Evolutionary conservation across 2,113 vertebrate species (phyloP).

Genomic region (Platysteira castanea): DNA sequence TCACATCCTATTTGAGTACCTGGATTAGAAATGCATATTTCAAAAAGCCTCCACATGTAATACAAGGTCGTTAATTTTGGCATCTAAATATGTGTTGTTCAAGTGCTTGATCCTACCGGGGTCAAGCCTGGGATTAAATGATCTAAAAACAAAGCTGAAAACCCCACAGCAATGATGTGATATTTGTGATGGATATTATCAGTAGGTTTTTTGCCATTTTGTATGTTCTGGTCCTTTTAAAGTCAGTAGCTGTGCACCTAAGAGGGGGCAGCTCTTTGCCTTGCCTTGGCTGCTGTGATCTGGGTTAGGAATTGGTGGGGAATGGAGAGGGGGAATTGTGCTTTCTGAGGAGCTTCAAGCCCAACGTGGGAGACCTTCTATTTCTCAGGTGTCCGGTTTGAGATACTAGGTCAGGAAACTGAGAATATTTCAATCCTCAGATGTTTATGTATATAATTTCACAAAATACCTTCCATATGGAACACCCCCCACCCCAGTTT

Average conservation of each 20-base stretch:
- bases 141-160: neutral
- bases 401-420: neutral
- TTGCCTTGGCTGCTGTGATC: neutral
- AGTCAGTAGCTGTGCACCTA: neutral
- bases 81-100: neutral
- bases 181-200: neutral
- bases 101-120: neutral
- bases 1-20: neutral
- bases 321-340: fast-evolving
- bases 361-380: neutral
- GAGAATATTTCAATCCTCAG: neutral
- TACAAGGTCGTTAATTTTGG: neutral
- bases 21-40: neutral
- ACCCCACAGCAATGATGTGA: neutral
- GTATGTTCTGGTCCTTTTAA: neutral
- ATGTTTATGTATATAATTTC: neutral
- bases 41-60: neutral
- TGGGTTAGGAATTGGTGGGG: neutral
- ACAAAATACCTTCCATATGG: neutral
- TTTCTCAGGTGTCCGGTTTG: neutral
- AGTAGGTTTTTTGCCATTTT: neutral
- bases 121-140: neutral
- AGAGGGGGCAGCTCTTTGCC: neutral
- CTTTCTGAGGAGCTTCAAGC: neutral
- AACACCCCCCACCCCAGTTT: neutral